phyloP scores from a whole-genome alignment of 1,140 invertebrate genomes.

The Hyles vespertilio region DNA sequence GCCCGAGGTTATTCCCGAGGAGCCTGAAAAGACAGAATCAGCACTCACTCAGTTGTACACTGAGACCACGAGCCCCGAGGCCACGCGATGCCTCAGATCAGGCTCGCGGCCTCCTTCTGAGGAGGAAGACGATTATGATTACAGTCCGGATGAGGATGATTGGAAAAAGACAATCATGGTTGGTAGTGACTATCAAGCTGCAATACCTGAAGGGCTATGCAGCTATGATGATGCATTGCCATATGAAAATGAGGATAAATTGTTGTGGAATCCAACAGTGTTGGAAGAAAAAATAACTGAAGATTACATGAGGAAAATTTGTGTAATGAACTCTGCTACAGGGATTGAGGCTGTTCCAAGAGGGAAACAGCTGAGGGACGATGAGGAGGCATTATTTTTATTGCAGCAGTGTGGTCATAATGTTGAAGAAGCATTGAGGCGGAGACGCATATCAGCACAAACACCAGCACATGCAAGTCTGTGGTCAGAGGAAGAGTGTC shows the following conservation, averaged over 20 bases:
- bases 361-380: slow-evolving; percentile 91
- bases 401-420: slow-evolving; percentile 96
- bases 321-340: slow-evolving; percentile 71
- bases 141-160: slow-evolving; percentile 86
- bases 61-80: slow-evolving; percentile 57
- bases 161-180: slow-evolving; percentile 96
- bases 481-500: slow-evolving; percentile 98
- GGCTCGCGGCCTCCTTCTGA: slow-evolving; percentile 68
- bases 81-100: slow-evolving; percentile 60
- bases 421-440: slow-evolving; percentile 92
- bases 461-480: slow-evolving; percentile 83
- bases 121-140: slow-evolving; percentile 86
- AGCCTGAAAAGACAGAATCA: slow-evolving; percentile 62
- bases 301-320: slow-evolving; percentile 86
- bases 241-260: slow-evolving; percentile 97
- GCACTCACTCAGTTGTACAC: slow-evolving; percentile 58
- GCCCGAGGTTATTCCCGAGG: slow-evolving; percentile 72
- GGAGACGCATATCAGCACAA: slow-evolving; percentile 82
- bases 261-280: slow-evolving; percentile 92
- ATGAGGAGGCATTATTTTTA: slow-evolving; percentile 95
- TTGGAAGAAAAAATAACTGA: slow-evolving; percentile 86
- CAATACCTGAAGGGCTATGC: slow-evolving; percentile 92
- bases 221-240: slow-evolving; percentile 94
- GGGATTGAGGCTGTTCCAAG: slow-evolving; percentile 80
- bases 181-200: slow-evolving; percentile 94